Evolutionary conservation across 1,140 invertebrate genomes (phyloP).

Genomic region (Cepaea nemoralis): DNA sequence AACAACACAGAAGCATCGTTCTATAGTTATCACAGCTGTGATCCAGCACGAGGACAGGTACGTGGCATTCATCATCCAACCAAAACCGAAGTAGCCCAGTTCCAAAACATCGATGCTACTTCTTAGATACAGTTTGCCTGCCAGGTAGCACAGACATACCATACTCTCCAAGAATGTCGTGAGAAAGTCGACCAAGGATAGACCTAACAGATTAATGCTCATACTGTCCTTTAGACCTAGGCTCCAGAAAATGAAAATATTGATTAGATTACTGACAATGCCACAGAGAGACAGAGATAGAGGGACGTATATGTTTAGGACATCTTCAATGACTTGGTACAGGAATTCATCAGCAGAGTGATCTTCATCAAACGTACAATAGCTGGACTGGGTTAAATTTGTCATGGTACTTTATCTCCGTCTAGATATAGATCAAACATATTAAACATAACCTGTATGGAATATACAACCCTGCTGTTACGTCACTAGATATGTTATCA

Average conservation of each 20-base stretch:
- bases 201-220: slow-evolving; percentile 2
- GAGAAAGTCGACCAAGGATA: not conserved
- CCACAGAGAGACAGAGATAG: too few relatives aligned
- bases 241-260: slow-evolving; percentile 14
- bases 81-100: slow-evolving; percentile 1
- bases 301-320: too few relatives aligned
- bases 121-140: not conserved
- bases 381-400: too few relatives aligned
- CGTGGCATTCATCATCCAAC: not conserved
- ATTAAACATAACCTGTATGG: too few relatives aligned
- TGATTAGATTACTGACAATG: not conserved
- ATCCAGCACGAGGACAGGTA: slow-evolving; percentile 15
- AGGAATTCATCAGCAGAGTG: too few relatives aligned
- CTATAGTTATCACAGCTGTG: not conserved
- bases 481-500: too few relatives aligned
- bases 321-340: too few relatives aligned
- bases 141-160: not conserved
- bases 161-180: not conserved
- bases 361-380: too few relatives aligned
- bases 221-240: slow-evolving; percentile 25
- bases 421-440: too few relatives aligned
- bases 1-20: slow-evolving; percentile 22
- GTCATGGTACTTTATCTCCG: too few relatives aligned
- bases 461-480: too few relatives aligned
- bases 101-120: not conserved